Base-by-base conservation (phyloP, 2,797 vertebrate genomes). In the Brotogeris chrysoptera region DNA sequence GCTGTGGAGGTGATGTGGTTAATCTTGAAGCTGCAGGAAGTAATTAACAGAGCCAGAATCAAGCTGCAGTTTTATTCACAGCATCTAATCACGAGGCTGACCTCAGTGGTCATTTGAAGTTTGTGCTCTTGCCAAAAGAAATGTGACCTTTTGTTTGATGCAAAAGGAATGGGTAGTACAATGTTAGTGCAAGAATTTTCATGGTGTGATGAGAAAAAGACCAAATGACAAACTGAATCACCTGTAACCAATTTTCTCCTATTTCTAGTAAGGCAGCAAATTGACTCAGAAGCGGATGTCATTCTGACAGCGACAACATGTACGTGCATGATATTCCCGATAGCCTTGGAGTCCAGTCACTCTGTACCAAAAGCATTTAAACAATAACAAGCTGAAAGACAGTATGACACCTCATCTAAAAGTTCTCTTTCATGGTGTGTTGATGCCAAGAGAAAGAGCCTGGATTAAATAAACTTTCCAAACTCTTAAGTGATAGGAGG, bases 161-260 rank as follows among this genome's bases (percentile, higher is more conserved):
- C 36, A 50, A 55, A 21, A 94, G 57, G 65, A 86, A 76, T 57
- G 52, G 25, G 60, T 82, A 66, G 74, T 69, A 21, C 43, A 63
- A 7, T 7, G 60, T 61, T 88, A 66, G 90, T 65, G 73, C 77
- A 79, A 79, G 50, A 72, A 34, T 94, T 93, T 92, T 84, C 50
- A 21, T 50, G 91, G 59, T 93, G 66, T 63, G 86, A 86, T 93
- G 86, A 86, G 90, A 88, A 88, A 88, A 93, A 88, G 80, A 87
- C 71, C 86, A 92, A 91, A 92, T 90, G 90, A 93, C 77, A 95
- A 94, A 91, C 63, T 80, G 87, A 92, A 93, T 96, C 85, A 88
- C 76, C 91, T 24, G 4, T 93, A 80, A 88, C 72, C 92, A 74
- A 77, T 93, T 95, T 91, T 83, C 63, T 72, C 18, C 50, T 66